Evolutionary conservation across 1,140 invertebrate species (phyloP).

Genomic region (Leptestheria dahalacensis): DNA sequence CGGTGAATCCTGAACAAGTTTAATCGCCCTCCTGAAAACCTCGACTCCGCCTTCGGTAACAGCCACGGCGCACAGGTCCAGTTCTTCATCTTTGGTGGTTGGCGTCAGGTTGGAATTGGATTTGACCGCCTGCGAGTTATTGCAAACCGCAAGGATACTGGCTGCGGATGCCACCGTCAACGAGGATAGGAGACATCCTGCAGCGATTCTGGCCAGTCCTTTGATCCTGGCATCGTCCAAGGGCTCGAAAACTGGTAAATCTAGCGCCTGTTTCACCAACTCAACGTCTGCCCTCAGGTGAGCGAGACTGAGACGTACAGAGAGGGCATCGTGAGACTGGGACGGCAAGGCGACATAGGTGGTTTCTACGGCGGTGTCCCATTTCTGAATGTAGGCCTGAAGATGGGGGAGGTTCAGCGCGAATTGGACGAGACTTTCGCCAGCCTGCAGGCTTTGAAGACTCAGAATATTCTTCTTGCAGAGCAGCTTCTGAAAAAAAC

Average conservation of each 20-base stretch:
- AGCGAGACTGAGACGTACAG: constrained; percentile 38
- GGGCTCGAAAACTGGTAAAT: constrained; percentile 71
- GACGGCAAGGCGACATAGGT: constrained; percentile 47
- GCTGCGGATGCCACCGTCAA: constrained; percentile 50
- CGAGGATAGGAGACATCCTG: constrained; percentile 63
- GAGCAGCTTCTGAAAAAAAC: constrained; percentile 39
- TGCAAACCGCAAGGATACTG: constrained; percentile 35
- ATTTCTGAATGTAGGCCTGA: constrained; percentile 51
- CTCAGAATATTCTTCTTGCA: constrained; percentile 38
- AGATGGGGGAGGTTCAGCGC: constrained; percentile 59
- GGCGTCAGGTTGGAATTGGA: not conserved
- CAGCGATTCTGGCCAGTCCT: constrained; percentile 55
- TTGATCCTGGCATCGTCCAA: constrained; percentile 61
- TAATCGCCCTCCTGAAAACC: constrained; percentile 64
- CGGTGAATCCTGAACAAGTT: constrained; percentile 64
- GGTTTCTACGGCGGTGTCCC: constrained; percentile 48
- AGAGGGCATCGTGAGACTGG: constrained; percentile 54
- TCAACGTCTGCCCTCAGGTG: constrained; percentile 48
- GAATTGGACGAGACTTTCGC: constrained; percentile 58
- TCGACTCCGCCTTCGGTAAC: constrained; percentile 57
- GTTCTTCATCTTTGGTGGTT: constrained; percentile 36
- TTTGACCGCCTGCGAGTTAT: not conserved
- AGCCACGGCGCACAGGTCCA: constrained; percentile 51
- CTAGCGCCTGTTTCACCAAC: constrained; percentile 62
- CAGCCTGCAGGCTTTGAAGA: constrained; percentile 55